These are phyloP conservation scores for Latrodectus geometricus DNA, from an alignment of 1,140 invertebrate genomes.

Conservation along the genomic window DNA sequence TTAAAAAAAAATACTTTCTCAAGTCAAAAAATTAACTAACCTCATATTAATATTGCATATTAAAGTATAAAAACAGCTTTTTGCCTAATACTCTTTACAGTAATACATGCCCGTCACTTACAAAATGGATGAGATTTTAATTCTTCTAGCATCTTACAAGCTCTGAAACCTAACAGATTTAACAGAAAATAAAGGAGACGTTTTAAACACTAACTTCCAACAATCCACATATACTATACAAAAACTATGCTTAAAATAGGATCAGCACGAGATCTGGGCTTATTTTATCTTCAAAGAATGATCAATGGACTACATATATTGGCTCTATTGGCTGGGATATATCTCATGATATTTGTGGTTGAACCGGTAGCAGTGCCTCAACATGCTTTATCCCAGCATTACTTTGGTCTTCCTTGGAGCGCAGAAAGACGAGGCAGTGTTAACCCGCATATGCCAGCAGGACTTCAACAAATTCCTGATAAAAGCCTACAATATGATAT, in stretches of 20 bases:
- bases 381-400: slow-evolving; percentile 26
- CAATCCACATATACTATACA: not conserved
- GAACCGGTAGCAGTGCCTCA: slow-evolving; percentile 53
- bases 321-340: slow-evolving; percentile 46
- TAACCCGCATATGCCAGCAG: not conserved
- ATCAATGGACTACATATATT: slow-evolving; percentile 41
- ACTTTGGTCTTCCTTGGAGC: slow-evolving; percentile 48
- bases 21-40: no score
- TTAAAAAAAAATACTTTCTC: no score
- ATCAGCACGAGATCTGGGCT: slow-evolving; percentile 26
- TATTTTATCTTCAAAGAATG: slow-evolving; percentile 38
- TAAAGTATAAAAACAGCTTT: no score
- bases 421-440: slow-evolving; percentile 20
- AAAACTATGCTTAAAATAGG: slow-evolving; percentile 37
- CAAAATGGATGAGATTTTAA: no score
- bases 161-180: no score
- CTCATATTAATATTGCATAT: no score
- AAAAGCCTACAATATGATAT: not conserved
- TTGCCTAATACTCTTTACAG: no score
- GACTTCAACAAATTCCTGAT: not conserved
- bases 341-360: slow-evolving; percentile 60
- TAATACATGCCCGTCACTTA: no score
- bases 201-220: not conserved
- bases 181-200: no score
- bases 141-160: no score